Base-by-base conservation (phyloP, 2,888 invertebrate genomes). In the Euproctis similis region DNA sequence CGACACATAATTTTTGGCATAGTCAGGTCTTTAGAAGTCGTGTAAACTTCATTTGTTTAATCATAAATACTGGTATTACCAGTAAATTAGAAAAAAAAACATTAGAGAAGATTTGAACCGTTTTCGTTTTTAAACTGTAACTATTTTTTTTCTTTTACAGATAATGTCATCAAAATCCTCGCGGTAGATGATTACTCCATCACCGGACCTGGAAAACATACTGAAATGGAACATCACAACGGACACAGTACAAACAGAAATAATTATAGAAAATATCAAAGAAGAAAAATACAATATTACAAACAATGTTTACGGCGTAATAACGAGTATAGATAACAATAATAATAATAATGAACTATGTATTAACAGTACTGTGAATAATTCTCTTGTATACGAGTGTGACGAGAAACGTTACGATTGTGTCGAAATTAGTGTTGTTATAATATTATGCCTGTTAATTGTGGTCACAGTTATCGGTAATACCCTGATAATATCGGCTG, bases 401-500 rank as follows among this genome's bases (percentile, higher is more conserved):
- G 42, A 36, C 1, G 36, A 36, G 8, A 48, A 48, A 1, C 38
- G 66, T 2, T 84, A 82, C 18, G 81, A 81, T 19, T 60, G 60
- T 23, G 55, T 82, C 21, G 88, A 90, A 57, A 82, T 89, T 20
- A 86, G 87, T 49, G 81, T 91, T 35, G 89, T 90, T 36, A 84
- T 86, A 24, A 73, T 92, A 34, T 75, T 91, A 38, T 90, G 87
- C 59, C 66, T 90, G 23, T 78, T 92, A 24, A 92, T 92, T 53
- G 88, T 92, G 19, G 87, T 91, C 42, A 92, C 92, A 19, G 89
- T 92, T 42, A 87, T 94, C 32, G 97, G 97, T 29, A 97, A 97
- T 73, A 92, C 94, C 2, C 85, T 97, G 53, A 95, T 97, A 31
- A 96, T 97, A 46, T 87, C 92, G 10, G 94, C 97, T 4, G 96